phyloP scores from a whole-genome alignment of 2,113 vertebrate species.

The Gila orcuttii region DNA sequence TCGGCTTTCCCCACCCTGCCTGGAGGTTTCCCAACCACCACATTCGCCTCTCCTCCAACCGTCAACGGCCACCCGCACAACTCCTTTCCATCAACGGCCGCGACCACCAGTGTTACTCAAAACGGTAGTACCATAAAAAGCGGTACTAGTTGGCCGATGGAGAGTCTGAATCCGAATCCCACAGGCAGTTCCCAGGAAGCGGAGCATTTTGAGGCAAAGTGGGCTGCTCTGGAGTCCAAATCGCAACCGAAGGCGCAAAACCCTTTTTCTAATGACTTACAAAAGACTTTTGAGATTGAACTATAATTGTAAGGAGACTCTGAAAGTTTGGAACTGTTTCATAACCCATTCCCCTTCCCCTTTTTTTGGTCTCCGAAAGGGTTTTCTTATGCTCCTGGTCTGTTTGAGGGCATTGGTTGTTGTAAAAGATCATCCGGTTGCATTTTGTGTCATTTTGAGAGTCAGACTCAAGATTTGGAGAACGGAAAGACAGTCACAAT shows the following conservation, averaged over 20 bases:
- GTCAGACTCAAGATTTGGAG: slow-evolving; percentile 20
- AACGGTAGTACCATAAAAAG: slow-evolving; percentile 65
- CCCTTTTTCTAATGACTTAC: slow-evolving; percentile 87
- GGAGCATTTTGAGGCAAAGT: slow-evolving; percentile 90
- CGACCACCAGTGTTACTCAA: slow-evolving; percentile 65
- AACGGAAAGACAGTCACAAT: neutral
- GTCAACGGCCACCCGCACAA: slow-evolving; percentile 69
- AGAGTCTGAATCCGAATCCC: slow-evolving; percentile 70
- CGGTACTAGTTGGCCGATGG: slow-evolving; percentile 79
- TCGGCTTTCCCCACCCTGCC: slow-evolving; percentile 63
- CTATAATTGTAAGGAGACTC: slow-evolving; percentile 73
- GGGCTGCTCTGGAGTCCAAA: slow-evolving; percentile 88
- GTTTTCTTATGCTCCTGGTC: slow-evolving; percentile 20
- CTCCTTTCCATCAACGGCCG: slow-evolving; percentile 29
- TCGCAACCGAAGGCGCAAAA: slow-evolving; percentile 76
- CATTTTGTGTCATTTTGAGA: slow-evolving; percentile 45
- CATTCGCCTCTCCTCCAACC: slow-evolving; percentile 63
- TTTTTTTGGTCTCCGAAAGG: slow-evolving; percentile 56
- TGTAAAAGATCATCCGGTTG: slow-evolving; percentile 26
- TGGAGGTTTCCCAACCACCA: slow-evolving; percentile 64
- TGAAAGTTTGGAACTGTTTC: slow-evolving; percentile 47
- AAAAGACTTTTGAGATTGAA: slow-evolving; percentile 92
- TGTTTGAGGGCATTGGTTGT: slow-evolving; percentile 15
- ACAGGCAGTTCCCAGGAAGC: slow-evolving; percentile 72
- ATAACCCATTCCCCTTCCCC: slow-evolving; percentile 52